Conservation (phyloP, 2,888 invertebrate genomes). For the Holacanthella duospinosa region DNA sequence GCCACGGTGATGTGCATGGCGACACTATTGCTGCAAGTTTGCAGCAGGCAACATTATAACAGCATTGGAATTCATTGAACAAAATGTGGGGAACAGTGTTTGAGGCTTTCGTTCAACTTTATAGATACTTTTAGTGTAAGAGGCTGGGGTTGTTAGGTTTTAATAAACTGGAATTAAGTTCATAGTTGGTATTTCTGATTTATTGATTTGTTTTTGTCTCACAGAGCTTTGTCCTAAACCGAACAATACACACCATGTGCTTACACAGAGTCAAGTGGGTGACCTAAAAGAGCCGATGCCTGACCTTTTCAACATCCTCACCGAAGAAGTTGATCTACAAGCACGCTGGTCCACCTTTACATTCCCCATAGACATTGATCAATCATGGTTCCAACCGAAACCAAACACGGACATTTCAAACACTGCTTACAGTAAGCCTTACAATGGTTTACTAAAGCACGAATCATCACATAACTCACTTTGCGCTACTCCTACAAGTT, state of each 20-base stretch:
- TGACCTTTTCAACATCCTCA: constrained; percentile 69
- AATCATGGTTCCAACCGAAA: constrained; percentile 36
- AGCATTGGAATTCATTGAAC: no score
- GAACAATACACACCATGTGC: constrained; percentile 60
- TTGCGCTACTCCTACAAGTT: background rate
- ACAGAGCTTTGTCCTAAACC: constrained; percentile 82
- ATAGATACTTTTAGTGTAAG: constrained; percentile 6
- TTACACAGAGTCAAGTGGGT: constrained; percentile 76
- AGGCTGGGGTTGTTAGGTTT: no score
- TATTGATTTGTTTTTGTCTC: constrained; percentile 27
- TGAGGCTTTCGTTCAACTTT: no score
- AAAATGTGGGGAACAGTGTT: no score
- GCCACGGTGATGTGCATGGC: no score
- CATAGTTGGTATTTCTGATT: no score
- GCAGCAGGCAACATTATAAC: no score
- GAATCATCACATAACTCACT: background rate
- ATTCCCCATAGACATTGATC: constrained; percentile 46
- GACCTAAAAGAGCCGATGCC: constrained; percentile 69
- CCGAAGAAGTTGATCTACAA: constrained; percentile 63
- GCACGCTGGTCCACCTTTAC: constrained; percentile 76
- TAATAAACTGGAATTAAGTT: no score
- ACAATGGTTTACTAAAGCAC: background rate
- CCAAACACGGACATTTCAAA: constrained; percentile 20
- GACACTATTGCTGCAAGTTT: no score
- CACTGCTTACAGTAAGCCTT: constrained; percentile 27